Percentiles rank a stretch among this genome's conserved stretches.
These are phyloP conservation scores for Saguinus midas DNA, from an alignment of 2,113 vertebrate genomes.

Conservation along the genomic window DNA sequence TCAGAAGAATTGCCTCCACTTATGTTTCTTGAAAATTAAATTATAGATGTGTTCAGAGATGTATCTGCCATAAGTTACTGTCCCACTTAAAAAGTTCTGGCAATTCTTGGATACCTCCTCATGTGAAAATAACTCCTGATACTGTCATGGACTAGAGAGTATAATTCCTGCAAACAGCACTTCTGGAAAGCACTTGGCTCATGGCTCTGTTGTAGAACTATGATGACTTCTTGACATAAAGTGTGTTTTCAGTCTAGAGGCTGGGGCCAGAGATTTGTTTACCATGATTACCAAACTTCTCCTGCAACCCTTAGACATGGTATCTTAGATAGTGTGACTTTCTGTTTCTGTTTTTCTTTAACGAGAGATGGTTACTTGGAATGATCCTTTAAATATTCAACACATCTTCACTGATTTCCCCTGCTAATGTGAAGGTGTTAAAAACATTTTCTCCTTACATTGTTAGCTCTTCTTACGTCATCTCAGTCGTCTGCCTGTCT, in stretches of 20 bases:
- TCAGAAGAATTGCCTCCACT: slow-evolving; percentile 33
- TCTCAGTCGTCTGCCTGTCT: background rate
- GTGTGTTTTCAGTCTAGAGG: background rate
- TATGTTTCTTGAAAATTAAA: slow-evolving; percentile 38
- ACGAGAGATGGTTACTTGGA: background rate
- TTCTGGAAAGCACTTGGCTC: background rate
- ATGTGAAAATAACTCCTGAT: background rate
- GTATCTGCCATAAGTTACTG: slow-evolving; percentile 1
- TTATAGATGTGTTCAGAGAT: background rate
- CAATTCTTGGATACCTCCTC: background rate
- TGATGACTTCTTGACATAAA: background rate
- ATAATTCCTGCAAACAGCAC: background rate
- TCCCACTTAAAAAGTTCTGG: background rate
- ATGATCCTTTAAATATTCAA: background rate
- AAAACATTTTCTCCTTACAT: background rate
- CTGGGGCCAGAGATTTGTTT: background rate
- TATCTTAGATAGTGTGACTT: background rate
- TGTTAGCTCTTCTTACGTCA: background rate
- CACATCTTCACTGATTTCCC: background rate
- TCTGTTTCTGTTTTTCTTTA: background rate
- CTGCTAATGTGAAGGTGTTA: background rate
- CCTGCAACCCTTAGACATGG: background rate
- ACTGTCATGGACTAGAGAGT: background rate
- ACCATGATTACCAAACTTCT: background rate
- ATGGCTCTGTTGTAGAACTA: background rate